Percentiles rank a stretch among this genome's conserved stretches.
Evolutionary conservation across 37 sponge, comb jelly and placozoan species (phyloP).

Genomic region (Hormiphora californensis): DNA sequence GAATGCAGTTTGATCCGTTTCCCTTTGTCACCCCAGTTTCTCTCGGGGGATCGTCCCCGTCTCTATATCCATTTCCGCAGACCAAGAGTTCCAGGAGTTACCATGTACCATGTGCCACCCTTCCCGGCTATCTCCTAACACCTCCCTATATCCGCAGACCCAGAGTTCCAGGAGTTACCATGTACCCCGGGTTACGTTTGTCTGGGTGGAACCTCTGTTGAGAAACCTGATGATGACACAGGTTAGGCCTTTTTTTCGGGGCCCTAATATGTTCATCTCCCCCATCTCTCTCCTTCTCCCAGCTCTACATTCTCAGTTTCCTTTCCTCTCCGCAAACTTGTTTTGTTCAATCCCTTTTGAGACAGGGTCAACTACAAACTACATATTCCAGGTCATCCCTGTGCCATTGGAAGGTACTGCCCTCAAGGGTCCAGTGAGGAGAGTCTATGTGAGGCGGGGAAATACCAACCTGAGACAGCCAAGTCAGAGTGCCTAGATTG

Average conservation of each 20-base stretch:
- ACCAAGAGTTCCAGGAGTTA: conserved; percentile 1
- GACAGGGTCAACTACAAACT: neutral
- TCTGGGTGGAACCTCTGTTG: neutral
- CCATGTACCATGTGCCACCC: conserved; percentile 54
- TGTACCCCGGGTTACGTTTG: conserved; percentile 58
- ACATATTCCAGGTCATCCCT: conserved; percentile 45
- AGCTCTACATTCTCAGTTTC: neutral
- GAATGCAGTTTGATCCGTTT: too few relatives aligned
- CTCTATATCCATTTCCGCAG: neutral
- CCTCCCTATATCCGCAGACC: neutral
- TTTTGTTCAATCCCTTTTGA: neutral
- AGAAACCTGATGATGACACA: neutral
- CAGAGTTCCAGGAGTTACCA: neutral
- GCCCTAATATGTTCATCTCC: neutral
- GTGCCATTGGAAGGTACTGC: conserved; percentile 55
- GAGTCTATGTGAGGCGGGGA: conserved; percentile 52
- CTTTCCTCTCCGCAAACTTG: neutral
- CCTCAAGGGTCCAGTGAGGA: neutral
- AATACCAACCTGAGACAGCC: conserved; percentile 21
- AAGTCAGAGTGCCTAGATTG: neutral
- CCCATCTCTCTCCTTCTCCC: neutral
- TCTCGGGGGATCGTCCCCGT: too few relatives aligned
- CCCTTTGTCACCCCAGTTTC: too few relatives aligned
- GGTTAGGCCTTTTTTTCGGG: too few relatives aligned
- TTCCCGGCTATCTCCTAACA: too few relatives aligned